Base-by-base conservation (phyloP, 2,113 vertebrate species). In the Trachemys scripta region DNA sequence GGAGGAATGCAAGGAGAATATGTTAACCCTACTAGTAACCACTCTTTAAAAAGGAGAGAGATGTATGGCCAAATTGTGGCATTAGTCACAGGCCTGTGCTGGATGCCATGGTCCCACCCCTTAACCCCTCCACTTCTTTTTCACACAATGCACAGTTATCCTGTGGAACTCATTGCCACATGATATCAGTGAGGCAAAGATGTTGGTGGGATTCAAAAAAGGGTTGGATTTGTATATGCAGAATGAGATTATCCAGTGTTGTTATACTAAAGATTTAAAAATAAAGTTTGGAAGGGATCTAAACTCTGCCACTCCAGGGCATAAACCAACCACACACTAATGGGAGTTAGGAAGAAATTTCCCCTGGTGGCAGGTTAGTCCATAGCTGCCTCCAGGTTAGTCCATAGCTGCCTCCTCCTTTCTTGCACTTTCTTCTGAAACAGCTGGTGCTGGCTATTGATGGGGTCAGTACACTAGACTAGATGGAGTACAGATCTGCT, bases 401-500 rank as follows among this genome's bases (percentile, higher is more conserved):
- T 51, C 50, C n/a, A 31, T 24, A 50, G 25, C 59, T 65, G 81
- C 38, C 11, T 2, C 31, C 13, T 38, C 38, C 38, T 75, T 93
- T 84, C n/a, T 59, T 91, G 42, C 9, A 27, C 5, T 88, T 75
- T 88, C 85, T 10, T 69, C 84, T 89, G 24, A 16, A 19, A 38
- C 2, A 56, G 45, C 78, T 87, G 90, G 49, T n/a, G 27, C 31
- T 54, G 49, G 57, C 2, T 76, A 81, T 0, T 3, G 35, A 45
- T 5, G 11, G 75, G 84, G 50, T 45, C 2, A 4, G 13, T 38
- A 35, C 69, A 5, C 5, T 78, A 42, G 47, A 5, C 2, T 35
- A 76, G 9, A 42, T 8, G 1, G 25, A 42, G 1, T 1, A 0
- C 1, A 75, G 38, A 22, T 38, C 72, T 75, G 38, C 38, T 75